These are phyloP conservation scores for Leptopterna dolabrata DNA, from an alignment of 2,888 invertebrate species.

Conservation along the genomic window DNA sequence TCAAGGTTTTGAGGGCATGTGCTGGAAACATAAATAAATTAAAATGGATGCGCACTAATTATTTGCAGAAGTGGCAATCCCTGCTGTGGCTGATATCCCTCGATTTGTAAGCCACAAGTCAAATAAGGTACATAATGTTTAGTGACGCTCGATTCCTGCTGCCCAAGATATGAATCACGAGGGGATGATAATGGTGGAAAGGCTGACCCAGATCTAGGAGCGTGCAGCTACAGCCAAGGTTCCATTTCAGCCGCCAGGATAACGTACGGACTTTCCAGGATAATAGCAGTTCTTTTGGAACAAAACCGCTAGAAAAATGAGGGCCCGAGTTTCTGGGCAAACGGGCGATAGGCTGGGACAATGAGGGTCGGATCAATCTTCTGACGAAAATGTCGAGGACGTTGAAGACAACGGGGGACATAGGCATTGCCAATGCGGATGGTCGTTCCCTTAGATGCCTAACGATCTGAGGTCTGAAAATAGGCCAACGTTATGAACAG, in stretches of 20 bases:
- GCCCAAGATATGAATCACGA: neutral
- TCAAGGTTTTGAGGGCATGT: too few species aligned
- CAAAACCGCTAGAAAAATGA: too few species aligned
- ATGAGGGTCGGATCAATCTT: neutral
- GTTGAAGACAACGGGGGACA: too few species aligned
- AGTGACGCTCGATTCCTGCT: neutral
- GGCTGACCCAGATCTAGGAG: neutral
- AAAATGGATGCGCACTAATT: too few species aligned
- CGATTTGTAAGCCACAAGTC: neutral
- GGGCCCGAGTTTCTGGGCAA: neutral
- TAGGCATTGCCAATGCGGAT: too few species aligned
- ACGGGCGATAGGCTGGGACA: neutral
- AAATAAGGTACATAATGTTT: neutral
- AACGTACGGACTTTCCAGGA: neutral
- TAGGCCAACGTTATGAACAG: neutral
- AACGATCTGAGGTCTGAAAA: neutral
- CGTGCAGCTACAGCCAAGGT: neutral
- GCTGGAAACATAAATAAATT: too few species aligned
- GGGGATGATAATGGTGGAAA: neutral
- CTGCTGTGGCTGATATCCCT: too few species aligned
- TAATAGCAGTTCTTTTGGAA: neutral
- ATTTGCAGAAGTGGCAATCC: too few species aligned
- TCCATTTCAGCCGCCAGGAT: neutral
- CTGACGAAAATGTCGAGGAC: neutral
- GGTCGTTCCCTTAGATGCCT: too few species aligned